These are phyloP conservation scores for Todiramphus chloris DNA, from an alignment of 2,113 vertebrate genomes.

Conservation along the genomic window DNA sequence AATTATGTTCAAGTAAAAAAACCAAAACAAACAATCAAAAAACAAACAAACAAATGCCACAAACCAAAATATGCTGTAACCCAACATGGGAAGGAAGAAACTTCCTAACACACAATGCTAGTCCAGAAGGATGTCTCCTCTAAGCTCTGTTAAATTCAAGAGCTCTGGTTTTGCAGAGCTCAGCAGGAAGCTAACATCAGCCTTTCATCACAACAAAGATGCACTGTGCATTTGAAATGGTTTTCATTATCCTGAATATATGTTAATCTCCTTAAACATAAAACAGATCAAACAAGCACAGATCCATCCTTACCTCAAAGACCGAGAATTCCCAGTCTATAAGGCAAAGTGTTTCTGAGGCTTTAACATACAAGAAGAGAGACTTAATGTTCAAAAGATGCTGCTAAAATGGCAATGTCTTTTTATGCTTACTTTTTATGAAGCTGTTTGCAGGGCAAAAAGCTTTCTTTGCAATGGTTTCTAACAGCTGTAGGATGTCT, in stretches of 20 bases:
- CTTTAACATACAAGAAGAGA: slow-evolving; percentile 46
- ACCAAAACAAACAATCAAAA: too few species aligned
- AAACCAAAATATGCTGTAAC: not conserved
- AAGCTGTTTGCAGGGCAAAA: slow-evolving; percentile 20
- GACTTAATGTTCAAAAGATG: slow-evolving; percentile 16
- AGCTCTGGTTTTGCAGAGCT: not conserved
- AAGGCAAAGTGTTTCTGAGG: slow-evolving; percentile 25
- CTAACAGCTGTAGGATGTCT: not conserved
- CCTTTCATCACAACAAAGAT: slow-evolving; percentile 48
- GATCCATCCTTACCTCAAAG: slow-evolving; percentile 60
- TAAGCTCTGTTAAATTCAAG: not conserved
- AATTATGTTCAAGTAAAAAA: not conserved
- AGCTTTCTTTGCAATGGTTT: slow-evolving; percentile 18
- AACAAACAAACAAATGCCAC: not conserved
- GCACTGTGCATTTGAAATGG: slow-evolving; percentile 36
- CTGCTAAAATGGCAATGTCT: slow-evolving; percentile 14
- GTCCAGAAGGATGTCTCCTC: not conserved
- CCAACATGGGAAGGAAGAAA: not conserved
- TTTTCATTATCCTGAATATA: slow-evolving; percentile 66
- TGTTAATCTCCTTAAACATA: slow-evolving; percentile 61
- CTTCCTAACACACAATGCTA: fast-evolving
- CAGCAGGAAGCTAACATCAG: slow-evolving; percentile 33
- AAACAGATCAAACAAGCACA: slow-evolving; percentile 62
- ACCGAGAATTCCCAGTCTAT: slow-evolving; percentile 22
- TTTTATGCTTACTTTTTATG: not conserved